Conservation (phyloP, 2,888 invertebrate species). For the Nemurella pictetii region DNA sequence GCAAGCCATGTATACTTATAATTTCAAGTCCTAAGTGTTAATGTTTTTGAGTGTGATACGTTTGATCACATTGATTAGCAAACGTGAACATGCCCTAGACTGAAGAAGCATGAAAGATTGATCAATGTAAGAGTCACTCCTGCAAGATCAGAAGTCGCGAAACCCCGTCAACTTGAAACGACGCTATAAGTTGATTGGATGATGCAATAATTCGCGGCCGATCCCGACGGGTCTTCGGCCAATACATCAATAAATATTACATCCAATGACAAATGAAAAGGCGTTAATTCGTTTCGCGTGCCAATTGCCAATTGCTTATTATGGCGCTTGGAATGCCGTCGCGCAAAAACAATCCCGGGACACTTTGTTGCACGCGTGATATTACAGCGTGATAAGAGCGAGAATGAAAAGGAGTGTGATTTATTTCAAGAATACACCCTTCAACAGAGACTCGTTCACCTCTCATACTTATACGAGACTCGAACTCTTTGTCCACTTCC, state of each 20-base stretch:
- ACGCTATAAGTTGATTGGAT: neutral
- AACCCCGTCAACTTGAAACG: neutral
- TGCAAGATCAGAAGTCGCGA: too few relatives aligned
- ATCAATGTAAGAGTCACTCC: too few relatives aligned
- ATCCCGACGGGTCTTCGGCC: too few relatives aligned
- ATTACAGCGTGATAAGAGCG: neutral
- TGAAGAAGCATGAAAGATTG: too few relatives aligned
- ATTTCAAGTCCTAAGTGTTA: too few relatives aligned
- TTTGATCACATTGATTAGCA: too few relatives aligned
- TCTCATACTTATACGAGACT: neutral
- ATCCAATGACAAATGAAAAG: neutral
- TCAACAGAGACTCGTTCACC: neutral
- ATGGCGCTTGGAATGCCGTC: too few relatives aligned
- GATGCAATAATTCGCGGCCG: neutral
- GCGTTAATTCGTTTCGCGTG: too few relatives aligned
- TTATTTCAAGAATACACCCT: neutral
- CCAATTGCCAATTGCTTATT: too few relatives aligned
- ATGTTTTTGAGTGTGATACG: neutral
- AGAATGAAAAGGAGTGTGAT: neutral
- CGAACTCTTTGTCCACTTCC: neutral
- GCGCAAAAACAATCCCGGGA: too few relatives aligned
- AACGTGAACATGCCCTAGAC: too few relatives aligned
- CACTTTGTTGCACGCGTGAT: neutral
- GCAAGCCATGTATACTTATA: too few relatives aligned
- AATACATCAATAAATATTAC: neutral